A percentile compares a stretch with the other conserved stretches of the same genome.
These are phyloP conservation scores for Perca schrenkii DNA, from an alignment of 2,113 vertebrate genomes.

Conservation along the genomic window DNA sequence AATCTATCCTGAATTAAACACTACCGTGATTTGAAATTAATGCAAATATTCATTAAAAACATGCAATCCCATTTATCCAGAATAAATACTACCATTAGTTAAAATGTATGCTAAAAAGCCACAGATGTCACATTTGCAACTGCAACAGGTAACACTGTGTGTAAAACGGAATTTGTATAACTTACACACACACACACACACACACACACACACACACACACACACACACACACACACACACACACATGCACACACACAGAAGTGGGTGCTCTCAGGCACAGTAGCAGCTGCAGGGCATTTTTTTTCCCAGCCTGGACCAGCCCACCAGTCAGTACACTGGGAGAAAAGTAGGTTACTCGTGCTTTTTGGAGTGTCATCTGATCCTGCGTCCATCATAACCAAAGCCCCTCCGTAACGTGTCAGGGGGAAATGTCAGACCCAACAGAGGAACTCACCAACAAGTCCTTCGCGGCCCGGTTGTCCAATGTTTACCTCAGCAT, in stretches of 20 bases:
- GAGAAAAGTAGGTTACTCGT: conserved; percentile 74
- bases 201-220: conserved; percentile 15
- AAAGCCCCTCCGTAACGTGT: conserved; percentile 45
- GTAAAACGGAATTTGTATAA: conserved; percentile 4
- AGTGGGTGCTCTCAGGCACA: conserved; percentile 62
- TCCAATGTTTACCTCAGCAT: conserved; percentile 98
- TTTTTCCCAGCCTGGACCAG: conserved; percentile 59
- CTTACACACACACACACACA: not conserved
- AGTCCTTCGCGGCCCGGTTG: conserved; percentile 91
- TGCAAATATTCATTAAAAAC: not conserved
- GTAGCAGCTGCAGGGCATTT: conserved; percentile 77
- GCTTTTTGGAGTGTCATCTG: conserved; percentile 81
- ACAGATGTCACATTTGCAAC: not conserved
- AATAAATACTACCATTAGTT: not conserved
- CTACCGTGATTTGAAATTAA: not conserved
- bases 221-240: not conserved
- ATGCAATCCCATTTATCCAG: not conserved
- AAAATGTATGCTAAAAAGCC: not conserved
- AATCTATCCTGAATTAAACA: not conserved
- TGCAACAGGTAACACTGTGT: not conserved
- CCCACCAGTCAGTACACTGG: conserved; percentile 46
- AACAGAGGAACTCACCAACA: conserved; percentile 72
- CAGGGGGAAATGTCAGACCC: conserved; percentile 76
- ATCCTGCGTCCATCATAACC: conserved; percentile 82
- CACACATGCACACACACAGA: conserved; percentile 23